Evolutionary conservation across 2,113 vertebrate genomes (phyloP).

Genomic region (Struthio camelus): DNA sequence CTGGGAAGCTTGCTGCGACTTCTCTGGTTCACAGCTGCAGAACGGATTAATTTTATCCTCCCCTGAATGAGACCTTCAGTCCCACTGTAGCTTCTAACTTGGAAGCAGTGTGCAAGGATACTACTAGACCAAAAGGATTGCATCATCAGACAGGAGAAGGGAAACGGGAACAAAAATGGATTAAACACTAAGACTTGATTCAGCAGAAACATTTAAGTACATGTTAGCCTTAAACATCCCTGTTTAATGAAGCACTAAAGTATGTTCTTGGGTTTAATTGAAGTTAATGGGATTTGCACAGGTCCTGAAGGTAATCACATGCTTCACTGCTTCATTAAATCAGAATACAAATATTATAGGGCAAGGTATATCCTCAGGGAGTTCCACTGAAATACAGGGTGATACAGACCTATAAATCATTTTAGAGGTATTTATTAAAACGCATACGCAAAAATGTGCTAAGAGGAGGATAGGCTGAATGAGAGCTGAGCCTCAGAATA

Average conservation of each 20-base stretch:
- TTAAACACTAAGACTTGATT: background rate
- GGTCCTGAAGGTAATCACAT: constrained; percentile 49
- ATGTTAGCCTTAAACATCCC: background rate
- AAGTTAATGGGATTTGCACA: constrained; percentile 47
- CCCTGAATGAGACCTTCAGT: constrained; percentile 49
- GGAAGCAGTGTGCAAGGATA: background rate
- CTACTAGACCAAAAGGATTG: background rate
- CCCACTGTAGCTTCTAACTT: constrained; percentile 34
- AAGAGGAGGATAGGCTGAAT: background rate
- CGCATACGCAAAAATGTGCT: background rate
- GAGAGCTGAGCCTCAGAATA: background rate
- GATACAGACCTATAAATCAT: constrained; percentile 11
- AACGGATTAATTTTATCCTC: constrained; percentile 61
- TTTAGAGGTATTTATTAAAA: constrained; percentile 7
- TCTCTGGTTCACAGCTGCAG: constrained; percentile 63
- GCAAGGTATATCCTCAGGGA: constrained; percentile 13
- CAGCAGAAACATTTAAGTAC: background rate
- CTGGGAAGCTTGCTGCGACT: constrained; percentile 41
- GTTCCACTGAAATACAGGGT: background rate
- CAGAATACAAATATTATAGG: constrained; percentile 5
- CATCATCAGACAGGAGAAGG: constrained; percentile 27
- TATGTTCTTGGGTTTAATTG: background rate
- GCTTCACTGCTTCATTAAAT: constrained; percentile 45
- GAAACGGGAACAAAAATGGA: background rate
- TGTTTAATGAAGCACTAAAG: constrained; percentile 8